A percentile compares a stretch with the other conserved stretches of the same genome.
Evolutionary conservation across 2,113 vertebrate genomes (phyloP).

Genomic region (Gnathonemus longibarbis): DNA sequence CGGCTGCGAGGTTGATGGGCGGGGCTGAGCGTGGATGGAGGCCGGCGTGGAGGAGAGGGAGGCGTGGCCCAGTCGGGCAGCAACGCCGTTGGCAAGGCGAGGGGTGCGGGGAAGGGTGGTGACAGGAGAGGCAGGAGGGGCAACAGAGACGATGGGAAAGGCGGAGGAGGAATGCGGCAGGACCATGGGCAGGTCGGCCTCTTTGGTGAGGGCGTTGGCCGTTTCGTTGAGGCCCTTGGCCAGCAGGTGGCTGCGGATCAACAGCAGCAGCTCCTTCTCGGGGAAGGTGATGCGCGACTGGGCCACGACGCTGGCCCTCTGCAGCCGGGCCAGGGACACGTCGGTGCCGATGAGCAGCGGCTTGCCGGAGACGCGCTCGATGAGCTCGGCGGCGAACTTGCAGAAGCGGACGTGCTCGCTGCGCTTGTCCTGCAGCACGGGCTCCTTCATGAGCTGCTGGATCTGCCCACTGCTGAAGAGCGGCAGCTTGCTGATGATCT

Average conservation of each 20-base stretch:
- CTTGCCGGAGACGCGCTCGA: conserved; percentile 91
- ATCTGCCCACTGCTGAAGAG: conserved; percentile 97
- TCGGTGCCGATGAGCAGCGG: conserved; percentile 87
- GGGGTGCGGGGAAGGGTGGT: conserved; percentile 81
- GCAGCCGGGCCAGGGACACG: conserved; percentile 87
- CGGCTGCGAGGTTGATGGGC: conserved; percentile 67
- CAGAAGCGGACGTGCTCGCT: conserved; percentile 96
- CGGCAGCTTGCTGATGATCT: conserved; percentile 97
- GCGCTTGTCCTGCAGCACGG: conserved; percentile 95
- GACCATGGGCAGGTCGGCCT: conserved; percentile 93
- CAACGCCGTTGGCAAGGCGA: conserved; percentile 82
- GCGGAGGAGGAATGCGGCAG: conserved; percentile 66
- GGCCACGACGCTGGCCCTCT: conserved; percentile 91
- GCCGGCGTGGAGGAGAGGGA: conserved; percentile 57
- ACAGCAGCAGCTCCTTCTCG: conserved; percentile 88
- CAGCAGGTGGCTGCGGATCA: conserved; percentile 95
- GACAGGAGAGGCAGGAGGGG: conserved; percentile 68
- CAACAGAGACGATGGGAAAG: conserved; percentile 63
- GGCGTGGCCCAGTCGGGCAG: conserved; percentile 68
- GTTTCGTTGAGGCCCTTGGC: conserved; percentile 91
- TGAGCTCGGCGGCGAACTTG: conserved; percentile 89
- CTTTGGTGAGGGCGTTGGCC: conserved; percentile 77
- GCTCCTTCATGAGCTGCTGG: conserved; percentile 97
- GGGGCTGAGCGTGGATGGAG: conserved; percentile 66
- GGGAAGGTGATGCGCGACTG: conserved; percentile 92